A percentile compares a stretch with the other conserved stretches of the same genome.
These are phyloP conservation scores for Tauraco erythrolophus DNA, from an alignment of 2,113 vertebrate genomes.

Conservation along the genomic window DNA sequence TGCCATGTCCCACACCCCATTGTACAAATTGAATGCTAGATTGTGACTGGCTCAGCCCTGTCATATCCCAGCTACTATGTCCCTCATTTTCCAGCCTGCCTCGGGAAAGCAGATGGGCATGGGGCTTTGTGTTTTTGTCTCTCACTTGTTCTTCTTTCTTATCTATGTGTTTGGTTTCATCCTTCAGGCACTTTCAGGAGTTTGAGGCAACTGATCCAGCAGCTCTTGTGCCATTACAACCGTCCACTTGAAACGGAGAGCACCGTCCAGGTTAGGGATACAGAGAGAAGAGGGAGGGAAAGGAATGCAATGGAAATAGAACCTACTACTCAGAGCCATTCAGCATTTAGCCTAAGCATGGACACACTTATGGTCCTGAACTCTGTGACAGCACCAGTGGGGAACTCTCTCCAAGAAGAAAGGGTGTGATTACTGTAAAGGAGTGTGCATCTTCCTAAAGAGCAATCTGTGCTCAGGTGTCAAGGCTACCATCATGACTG, in stretches of 20 bases:
- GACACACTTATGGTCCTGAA: background rate
- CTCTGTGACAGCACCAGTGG: background rate
- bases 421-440: background rate
- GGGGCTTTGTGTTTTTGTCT: background rate
- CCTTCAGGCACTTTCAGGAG: constrained; percentile 27
- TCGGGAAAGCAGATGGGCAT: background rate
- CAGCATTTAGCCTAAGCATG: background rate
- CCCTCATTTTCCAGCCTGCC: background rate
- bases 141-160: background rate
- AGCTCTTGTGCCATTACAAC: constrained; percentile 45
- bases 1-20: background rate
- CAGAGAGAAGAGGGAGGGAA: background rate
- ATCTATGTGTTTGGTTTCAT: background rate
- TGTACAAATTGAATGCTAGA: background rate
- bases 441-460: background rate
- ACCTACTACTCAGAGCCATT: background rate
- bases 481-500: background rate
- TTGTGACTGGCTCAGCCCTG: background rate
- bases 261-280: constrained; percentile 46
- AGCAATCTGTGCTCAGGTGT: background rate
- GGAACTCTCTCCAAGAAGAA: background rate
- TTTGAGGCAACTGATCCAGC: constrained; percentile 55
- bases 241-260: background rate
- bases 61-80: background rate
- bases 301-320: background rate